Conservation (phyloP, 2,888 invertebrate genomes). For the Erannis defoliaria region DNA sequence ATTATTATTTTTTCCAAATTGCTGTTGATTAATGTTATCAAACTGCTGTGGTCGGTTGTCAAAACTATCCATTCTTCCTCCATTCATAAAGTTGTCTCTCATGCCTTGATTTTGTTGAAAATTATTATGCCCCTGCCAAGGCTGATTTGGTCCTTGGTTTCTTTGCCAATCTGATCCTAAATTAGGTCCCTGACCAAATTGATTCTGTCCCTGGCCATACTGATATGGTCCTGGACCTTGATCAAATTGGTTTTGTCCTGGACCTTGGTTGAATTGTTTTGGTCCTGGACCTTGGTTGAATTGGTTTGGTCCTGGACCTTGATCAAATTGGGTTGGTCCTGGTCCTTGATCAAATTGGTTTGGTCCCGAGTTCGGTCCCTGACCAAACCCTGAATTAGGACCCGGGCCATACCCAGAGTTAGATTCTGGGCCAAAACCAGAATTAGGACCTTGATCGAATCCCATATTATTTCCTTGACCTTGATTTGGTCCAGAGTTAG, state of each 20-base stretch:
- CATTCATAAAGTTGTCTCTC: slow-evolving; percentile 61
- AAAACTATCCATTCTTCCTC: slow-evolving; percentile 52
- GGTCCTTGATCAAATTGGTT: slow-evolving; percentile 21
- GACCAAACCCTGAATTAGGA: slow-evolving; percentile 12
- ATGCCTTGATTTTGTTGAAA: slow-evolving; percentile 52
- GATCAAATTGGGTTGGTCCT: slow-evolving; percentile 10
- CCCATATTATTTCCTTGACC: slow-evolving; percentile 9
- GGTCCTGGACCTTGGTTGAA: slow-evolving; percentile 1
- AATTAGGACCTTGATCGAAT: slow-evolving; percentile 9
- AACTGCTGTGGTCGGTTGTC: slow-evolving; percentile 43
- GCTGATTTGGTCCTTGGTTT: not conserved
- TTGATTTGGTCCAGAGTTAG: slow-evolving; percentile 2
- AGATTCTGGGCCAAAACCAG: slow-evolving; percentile 4
- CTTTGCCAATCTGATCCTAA: slow-evolving; percentile 19
- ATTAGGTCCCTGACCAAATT: not conserved
- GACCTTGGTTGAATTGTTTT: slow-evolving; percentile 1
- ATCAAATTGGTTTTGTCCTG: slow-evolving; percentile 1
- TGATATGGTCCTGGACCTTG: slow-evolving; percentile 3
- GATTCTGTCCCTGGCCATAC: slow-evolving; percentile 1
- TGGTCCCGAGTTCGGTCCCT: slow-evolving; percentile 3
- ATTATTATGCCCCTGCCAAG: slow-evolving; percentile 30
- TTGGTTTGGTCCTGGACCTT: slow-evolving; percentile 2
- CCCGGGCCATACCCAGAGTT: not conserved
- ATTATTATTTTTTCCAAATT: slow-evolving; percentile 55
- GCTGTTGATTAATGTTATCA: slow-evolving; percentile 44